Percentiles rank a stretch among this genome's conserved stretches.
phyloP scores from a whole-genome alignment of 1,140 invertebrate genomes.

The Pseudomyrmex concolor region DNA sequence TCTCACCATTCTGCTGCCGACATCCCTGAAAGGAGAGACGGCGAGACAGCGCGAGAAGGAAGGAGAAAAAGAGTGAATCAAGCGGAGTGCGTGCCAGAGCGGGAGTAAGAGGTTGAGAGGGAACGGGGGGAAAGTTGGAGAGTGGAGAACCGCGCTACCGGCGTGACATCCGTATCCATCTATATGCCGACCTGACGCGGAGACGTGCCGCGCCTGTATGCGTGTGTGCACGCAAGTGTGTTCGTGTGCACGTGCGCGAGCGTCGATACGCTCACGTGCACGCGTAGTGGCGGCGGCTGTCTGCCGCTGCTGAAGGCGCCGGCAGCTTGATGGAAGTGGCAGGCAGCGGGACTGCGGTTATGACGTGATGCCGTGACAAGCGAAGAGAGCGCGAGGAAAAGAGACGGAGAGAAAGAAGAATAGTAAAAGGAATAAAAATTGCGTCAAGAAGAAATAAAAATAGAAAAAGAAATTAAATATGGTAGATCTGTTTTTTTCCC shows the following conservation, averaged over 20 bases:
- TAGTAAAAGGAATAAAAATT: too few species aligned
- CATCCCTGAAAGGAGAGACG: conserved; percentile 46
- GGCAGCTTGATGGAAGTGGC: conserved; percentile 61
- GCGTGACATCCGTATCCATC: conserved; percentile 69
- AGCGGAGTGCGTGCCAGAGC: conserved; percentile 45
- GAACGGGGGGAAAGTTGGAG: conserved; percentile 23
- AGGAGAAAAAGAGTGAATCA: conserved; percentile 60
- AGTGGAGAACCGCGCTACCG: conserved; percentile 60
- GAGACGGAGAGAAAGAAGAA: not conserved
- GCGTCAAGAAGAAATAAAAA: not conserved
- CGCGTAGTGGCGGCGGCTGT: conserved; percentile 36
- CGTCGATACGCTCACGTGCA: conserved; percentile 44
- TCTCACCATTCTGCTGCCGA: conserved; percentile 37
- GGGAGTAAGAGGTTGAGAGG: conserved; percentile 11
- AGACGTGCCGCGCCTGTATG: conserved; percentile 34
- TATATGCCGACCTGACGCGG: conserved; percentile 64
- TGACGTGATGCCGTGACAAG: conserved; percentile 53
- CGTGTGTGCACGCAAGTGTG: not conserved
- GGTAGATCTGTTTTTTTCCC: conserved; percentile 24
- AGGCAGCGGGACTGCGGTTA: conserved; percentile 54
- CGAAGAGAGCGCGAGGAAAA: conserved; percentile 4
- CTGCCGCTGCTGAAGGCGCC: conserved; percentile 55
- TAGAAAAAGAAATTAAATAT: conserved; percentile 5
- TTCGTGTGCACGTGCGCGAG: conserved; percentile 1
- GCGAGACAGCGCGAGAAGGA: conserved; percentile 34